phyloP scores from a whole-genome alignment of 2,888 invertebrate species.

The Caenorhabditis sp. region DNA sequence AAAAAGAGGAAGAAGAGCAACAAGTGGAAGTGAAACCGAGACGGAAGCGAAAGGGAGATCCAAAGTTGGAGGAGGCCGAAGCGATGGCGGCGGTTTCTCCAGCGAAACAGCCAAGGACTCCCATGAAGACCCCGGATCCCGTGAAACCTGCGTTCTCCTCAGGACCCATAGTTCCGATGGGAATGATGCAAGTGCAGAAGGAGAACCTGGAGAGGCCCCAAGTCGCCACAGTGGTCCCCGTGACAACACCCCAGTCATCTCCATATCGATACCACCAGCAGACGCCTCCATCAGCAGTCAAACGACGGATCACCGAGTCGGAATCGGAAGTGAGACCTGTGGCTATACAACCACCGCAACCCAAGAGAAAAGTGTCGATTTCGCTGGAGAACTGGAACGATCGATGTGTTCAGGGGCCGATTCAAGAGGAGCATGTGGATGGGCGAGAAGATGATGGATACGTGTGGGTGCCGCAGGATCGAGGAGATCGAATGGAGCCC shows the following conservation, averaged over 20 bases:
- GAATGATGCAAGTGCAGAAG: background rate
- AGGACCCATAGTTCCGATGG: background rate
- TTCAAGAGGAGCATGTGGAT: slow-evolving; percentile 44
- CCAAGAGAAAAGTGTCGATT: slow-evolving; percentile 10
- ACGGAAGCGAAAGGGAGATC: too few relatives aligned
- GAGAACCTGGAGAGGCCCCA: background rate
- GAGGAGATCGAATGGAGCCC: slow-evolving; percentile 14
- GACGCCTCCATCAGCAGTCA: background rate
- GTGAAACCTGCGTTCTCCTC: too few relatives aligned
- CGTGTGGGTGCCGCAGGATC: slow-evolving; percentile 43
- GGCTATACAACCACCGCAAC: background rate
- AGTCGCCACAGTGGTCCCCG: too few relatives aligned
- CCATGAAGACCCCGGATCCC: too few relatives aligned
- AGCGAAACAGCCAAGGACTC: background rate
- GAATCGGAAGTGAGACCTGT: background rate
- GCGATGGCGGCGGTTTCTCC: too few relatives aligned
- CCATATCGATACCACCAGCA: background rate
- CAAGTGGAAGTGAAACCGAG: too few relatives aligned
- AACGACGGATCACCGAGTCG: background rate
- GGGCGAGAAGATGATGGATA: background rate
- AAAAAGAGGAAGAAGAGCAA: too few relatives aligned
- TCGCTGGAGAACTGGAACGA: slow-evolving; percentile 38
- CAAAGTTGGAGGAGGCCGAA: background rate
- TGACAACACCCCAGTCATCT: background rate
- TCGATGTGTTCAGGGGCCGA: background rate